Conservation (phyloP, 23 tunicate genomes). For the Ascidia mentula region DNA sequence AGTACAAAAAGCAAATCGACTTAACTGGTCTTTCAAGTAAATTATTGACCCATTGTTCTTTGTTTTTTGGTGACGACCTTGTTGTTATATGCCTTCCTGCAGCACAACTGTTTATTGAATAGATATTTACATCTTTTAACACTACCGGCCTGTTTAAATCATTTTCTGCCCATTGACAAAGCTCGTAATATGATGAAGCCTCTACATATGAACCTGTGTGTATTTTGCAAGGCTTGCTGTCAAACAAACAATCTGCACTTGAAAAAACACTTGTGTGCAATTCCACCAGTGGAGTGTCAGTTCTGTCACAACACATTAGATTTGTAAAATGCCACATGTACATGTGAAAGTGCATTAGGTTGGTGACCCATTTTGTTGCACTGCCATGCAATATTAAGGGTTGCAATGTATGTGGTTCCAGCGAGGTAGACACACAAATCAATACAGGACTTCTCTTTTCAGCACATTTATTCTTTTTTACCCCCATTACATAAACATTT, state of each 20-base stretch:
- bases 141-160: neutral
- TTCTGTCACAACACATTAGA: conserved; percentile 32
- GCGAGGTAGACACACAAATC: conserved; percentile 17
- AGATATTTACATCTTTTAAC: neutral
- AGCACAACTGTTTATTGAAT: neutral
- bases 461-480: neutral
- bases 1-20: neutral
- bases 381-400: conserved; percentile 49
- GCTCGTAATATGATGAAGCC: neutral
- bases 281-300: conserved; percentile 9
- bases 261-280: conserved; percentile 63
- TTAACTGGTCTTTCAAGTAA: neutral
- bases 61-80: neutral
- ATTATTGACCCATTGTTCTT: neutral
- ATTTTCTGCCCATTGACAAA: neutral
- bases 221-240: conserved; percentile 1
- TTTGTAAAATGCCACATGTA: conserved; percentile 45
- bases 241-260: conserved; percentile 33
- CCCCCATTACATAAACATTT: neutral
- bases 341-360: conserved; percentile 13
- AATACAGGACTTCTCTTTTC: conserved; percentile 10
- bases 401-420: neutral
- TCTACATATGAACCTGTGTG: neutral
- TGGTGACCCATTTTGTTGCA: conserved; percentile 28
- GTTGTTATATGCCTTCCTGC: neutral